Evolutionary conservation across 1,140 invertebrate genomes (phyloP).

Genomic region (Sinonovacula constricta): DNA sequence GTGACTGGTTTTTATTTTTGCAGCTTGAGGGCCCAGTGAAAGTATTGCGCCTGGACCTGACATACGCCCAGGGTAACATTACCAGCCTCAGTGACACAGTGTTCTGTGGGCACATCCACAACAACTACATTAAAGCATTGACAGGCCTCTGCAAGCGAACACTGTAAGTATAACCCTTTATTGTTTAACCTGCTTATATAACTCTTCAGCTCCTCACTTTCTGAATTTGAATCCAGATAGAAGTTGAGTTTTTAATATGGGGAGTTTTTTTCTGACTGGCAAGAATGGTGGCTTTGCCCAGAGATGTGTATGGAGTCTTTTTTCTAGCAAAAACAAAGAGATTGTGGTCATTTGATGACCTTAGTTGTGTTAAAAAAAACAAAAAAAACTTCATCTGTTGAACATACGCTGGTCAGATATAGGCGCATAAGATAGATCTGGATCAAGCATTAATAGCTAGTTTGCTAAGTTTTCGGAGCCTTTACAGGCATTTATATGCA

Average conservation of each 20-base stretch:
- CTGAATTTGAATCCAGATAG: background rate
- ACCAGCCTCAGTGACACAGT: conserved; percentile 59
- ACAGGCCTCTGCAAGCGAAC: conserved; percentile 60
- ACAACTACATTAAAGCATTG: conserved; percentile 61
- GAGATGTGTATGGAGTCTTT: too few relatives aligned
- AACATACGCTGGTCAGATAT: too few relatives aligned
- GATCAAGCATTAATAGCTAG: too few relatives aligned
- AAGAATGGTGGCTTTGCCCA: background rate
- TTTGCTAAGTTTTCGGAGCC: too few relatives aligned
- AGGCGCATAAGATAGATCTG: too few relatives aligned
- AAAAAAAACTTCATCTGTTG: too few relatives aligned
- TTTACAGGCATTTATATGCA: too few relatives aligned
- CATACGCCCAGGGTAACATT: conserved; percentile 63
- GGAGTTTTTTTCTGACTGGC: background rate
- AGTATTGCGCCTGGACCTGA: conserved; percentile 56
- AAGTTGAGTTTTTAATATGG: background rate
- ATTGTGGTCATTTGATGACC: too few relatives aligned
- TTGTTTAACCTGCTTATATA: background rate
- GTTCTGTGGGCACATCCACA: conserved; percentile 62
- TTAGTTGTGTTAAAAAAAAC: too few relatives aligned
- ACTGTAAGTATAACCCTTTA: conserved; percentile 60
- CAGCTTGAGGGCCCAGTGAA: conserved; percentile 57
- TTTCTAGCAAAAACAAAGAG: too few relatives aligned
- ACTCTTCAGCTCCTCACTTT: background rate
- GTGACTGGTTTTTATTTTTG: conserved; percentile 28